Conservation (phyloP, 2,888 invertebrate species). For the Pammene aurita region DNA sequence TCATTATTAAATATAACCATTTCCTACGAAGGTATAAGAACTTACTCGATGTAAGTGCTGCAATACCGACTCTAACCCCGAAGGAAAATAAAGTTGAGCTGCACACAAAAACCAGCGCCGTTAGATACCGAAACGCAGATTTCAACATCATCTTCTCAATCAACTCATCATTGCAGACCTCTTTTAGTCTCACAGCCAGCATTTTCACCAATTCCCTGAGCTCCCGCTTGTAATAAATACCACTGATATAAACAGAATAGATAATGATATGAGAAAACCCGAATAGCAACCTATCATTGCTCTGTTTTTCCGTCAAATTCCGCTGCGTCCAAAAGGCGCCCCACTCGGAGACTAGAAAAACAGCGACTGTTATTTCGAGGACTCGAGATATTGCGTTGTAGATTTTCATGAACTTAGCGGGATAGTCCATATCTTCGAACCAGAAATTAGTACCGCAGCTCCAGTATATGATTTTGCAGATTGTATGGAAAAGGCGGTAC, state of each 20-base stretch:
- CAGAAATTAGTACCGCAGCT: slow-evolving; percentile 15
- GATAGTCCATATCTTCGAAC: slow-evolving; percentile 14
- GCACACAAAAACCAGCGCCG: not conserved
- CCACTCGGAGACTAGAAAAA: slow-evolving; percentile 16
- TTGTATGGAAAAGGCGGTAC: not conserved
- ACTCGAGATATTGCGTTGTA: slow-evolving; percentile 1
- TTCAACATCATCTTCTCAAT: slow-evolving; percentile 33
- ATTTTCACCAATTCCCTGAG: slow-evolving; percentile 18
- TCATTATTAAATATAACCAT: too few relatives aligned
- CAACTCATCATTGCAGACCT: slow-evolving; percentile 25
- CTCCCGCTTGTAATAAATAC: slow-evolving; percentile 12
- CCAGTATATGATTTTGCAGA: slow-evolving; percentile 22
- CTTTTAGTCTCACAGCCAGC: slow-evolving; percentile 26
- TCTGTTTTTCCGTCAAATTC: slow-evolving; percentile 34
- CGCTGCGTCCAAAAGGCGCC: slow-evolving; percentile 29
- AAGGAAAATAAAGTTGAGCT: slow-evolving; percentile 8
- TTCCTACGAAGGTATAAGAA: too few relatives aligned
- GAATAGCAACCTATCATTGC: slow-evolving; percentile 12
- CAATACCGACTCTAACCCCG: slow-evolving; percentile 3
- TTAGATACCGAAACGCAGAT: not conserved
- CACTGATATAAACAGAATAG: slow-evolving; percentile 6
- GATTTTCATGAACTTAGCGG: not conserved
- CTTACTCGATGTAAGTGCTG: slow-evolving; percentile 25
- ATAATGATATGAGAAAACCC: slow-evolving; percentile 8
- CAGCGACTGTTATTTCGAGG: slow-evolving; percentile 5